Evolutionary conservation across 2,113 vertebrate genomes (phyloP), one percentile per base, ranked within the genome.

Genomic region (Anolis carolinensis): DNA sequence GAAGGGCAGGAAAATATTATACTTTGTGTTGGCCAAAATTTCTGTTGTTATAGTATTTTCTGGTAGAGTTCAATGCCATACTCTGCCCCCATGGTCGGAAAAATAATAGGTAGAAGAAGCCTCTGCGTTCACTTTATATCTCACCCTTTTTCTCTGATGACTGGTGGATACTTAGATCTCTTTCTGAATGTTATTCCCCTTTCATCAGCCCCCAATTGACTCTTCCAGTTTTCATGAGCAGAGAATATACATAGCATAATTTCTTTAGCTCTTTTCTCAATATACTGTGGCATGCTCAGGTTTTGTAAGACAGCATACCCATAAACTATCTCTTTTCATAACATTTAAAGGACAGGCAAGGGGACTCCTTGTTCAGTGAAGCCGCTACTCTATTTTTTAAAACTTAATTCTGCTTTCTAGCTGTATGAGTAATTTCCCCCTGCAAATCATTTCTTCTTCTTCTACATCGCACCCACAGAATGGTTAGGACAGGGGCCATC

Each of bases 311-410:
- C 23, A 34, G 59, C n/a, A 71, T 39, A 27, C 7, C 23, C 2
- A 7, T 25, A n/a, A 83, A 83, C 30, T 18, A 16, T 68, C 30
- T 27, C 81, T 16, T 79, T 79, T 44, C 36, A 68, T 88, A 79
- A 73, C 25, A 67, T 80, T 55, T 74, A 84, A 88, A 84, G 59
- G 25, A 4, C 76, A 88, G 77, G 36, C 25, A 20, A 36, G 52
- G 44, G 34, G 11, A 9, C 55, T 59, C 48, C 6, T 9, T 34
- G 9, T 84, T 74, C 39, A 73, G 55, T 65, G 76, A 74, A 84
- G 32, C n/a, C n/a, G 65, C 36, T 2, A 34, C 50, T 55, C 36
- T 30, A 65, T 83, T 83, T 79, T 70, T 71, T 10, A 62, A 62
- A 67, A 30, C n/a, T 67, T 44, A 18, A 68, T 67, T 79, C 8